Evolutionary conservation across 2,113 vertebrate species (phyloP).

Genomic region (Corythoichthys intestinalis): DNA sequence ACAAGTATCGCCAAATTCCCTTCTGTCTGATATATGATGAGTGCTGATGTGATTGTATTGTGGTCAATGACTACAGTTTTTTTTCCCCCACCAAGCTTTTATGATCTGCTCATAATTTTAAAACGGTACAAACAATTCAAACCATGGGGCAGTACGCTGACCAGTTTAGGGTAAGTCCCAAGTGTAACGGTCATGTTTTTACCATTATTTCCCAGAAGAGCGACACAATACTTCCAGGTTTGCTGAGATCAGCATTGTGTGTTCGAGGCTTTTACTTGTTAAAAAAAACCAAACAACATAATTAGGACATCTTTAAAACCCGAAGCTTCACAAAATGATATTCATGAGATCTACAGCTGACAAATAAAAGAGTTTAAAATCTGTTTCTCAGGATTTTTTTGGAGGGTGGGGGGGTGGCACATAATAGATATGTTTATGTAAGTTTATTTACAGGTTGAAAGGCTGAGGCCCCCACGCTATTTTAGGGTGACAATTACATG

Average conservation of each 20-base stretch:
- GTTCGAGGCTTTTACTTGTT: background rate
- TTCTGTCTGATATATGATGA: background rate
- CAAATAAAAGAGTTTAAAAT: too few species aligned
- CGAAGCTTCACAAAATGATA: too few species aligned
- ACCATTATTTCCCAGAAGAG: constrained; percentile 30
- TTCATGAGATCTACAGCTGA: too few species aligned
- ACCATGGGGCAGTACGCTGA: constrained; percentile 49
- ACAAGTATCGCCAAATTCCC: too few species aligned
- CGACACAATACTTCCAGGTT: background rate
- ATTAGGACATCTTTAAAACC: too few species aligned
- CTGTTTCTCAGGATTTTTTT: too few species aligned
- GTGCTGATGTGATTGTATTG: constrained; percentile 7
- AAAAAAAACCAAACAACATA: too few species aligned
- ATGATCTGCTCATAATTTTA: constrained; percentile 12
- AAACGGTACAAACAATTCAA: constrained; percentile 12
- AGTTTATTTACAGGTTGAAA: constrained; percentile 26
- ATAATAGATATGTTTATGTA: constrained; percentile 6
- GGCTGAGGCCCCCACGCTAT: constrained; percentile 33
- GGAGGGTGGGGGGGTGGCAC: too few species aligned
- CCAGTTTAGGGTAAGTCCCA: constrained; percentile 13
- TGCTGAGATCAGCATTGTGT: background rate
- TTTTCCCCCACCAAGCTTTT: constrained; percentile 1
- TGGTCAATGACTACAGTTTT: constrained; percentile 38
- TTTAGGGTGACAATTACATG: constrained; percentile 12
- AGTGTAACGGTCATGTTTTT: constrained; percentile 20